Conservation (phyloP, 2,113 vertebrate genomes). For the Mohoua ochrocephala region DNA sequence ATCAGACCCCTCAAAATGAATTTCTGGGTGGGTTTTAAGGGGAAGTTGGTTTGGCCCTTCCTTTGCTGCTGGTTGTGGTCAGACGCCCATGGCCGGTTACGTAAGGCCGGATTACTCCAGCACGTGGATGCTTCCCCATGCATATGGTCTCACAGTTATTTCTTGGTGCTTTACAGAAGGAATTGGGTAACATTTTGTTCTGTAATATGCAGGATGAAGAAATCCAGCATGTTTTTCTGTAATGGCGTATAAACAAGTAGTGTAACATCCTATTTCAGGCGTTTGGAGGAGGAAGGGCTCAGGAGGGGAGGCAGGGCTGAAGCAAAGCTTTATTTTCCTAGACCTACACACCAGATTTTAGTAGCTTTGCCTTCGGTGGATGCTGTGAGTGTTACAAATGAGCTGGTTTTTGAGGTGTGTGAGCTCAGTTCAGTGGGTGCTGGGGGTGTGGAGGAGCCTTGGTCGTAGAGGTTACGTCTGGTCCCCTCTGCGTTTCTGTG, state of each 20-base stretch:
- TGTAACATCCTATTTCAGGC: slow-evolving; percentile 42
- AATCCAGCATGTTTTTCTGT: background rate
- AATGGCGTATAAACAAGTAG: slow-evolving; percentile 27
- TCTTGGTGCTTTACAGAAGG: background rate
- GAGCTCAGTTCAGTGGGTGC: rapidly evolving
- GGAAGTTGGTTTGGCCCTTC: background rate
- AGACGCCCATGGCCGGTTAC: background rate
- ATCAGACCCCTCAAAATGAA: background rate
- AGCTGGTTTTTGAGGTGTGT: background rate
- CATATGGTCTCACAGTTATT: slow-evolving; percentile 28
- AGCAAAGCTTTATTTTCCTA: background rate
- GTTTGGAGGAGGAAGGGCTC: background rate
- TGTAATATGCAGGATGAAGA: slow-evolving; percentile 23
- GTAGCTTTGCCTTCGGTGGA: background rate
- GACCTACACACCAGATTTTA: background rate
- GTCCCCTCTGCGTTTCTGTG: background rate
- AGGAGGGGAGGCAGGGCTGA: background rate
- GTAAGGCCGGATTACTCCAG: background rate
- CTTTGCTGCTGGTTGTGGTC: background rate
- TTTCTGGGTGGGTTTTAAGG: background rate
- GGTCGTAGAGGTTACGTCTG: background rate
- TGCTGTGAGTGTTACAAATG: background rate
- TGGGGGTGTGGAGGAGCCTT: background rate
- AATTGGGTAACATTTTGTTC: slow-evolving; percentile 55
- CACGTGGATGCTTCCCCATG: background rate